Conservation (phyloP, 2,888 invertebrate species). For the Lepidochitona cinerea region DNA sequence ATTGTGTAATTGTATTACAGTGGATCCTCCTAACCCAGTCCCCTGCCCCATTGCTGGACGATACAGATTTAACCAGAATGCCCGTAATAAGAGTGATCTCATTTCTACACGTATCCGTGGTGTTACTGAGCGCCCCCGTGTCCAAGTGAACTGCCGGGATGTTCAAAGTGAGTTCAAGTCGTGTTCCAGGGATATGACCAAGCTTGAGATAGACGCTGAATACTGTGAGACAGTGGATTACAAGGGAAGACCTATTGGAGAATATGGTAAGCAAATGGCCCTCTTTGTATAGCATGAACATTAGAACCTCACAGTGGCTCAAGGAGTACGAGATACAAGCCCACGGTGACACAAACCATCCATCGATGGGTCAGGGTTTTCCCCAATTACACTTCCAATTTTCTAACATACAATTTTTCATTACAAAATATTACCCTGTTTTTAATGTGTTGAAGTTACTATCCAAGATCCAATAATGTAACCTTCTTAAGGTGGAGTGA, state of each 20-base stretch:
- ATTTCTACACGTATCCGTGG: constrained; percentile 96
- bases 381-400: no score
- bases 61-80: constrained; percentile 90
- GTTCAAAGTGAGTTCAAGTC: constrained; percentile 97
- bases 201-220: constrained; percentile 93
- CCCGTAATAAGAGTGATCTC: constrained; percentile 50
- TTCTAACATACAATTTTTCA: no score
- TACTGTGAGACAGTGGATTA: constrained; percentile 98
- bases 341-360: no score
- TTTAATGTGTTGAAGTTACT: no score
- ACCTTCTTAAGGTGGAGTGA: no score
- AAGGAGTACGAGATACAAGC: no score
- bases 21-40: constrained; percentile 83
- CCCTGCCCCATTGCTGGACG: constrained; percentile 97
- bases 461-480: no score
- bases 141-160: constrained; percentile 91
- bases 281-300: no score
- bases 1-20: constrained; percentile 32
- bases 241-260: constrained; percentile 86
- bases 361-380: no score
- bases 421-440: no score
- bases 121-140: constrained; percentile 93
- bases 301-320: no score
- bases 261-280: constrained; percentile 81
- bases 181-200: constrained; percentile 91